phyloP scores from a whole-genome alignment of 2,888 invertebrate species.

The Litoditis marina region DNA sequence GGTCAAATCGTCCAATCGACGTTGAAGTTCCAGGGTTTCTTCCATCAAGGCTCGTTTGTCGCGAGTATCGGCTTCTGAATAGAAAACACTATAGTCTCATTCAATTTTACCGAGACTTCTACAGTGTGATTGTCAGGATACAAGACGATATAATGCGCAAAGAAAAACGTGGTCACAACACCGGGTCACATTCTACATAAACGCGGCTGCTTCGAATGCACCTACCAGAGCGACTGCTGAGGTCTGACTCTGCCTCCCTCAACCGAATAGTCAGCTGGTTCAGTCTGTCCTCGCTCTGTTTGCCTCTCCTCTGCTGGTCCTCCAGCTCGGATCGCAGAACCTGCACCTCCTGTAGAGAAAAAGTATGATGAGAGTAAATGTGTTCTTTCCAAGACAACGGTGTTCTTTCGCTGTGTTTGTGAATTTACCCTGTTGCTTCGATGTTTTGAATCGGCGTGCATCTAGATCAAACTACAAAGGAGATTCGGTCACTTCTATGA shows the following conservation, averaged over 20 bases:
- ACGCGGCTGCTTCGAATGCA: no score
- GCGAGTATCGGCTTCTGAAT: constrained; percentile 24
- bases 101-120: constrained; percentile 9
- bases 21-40: constrained; percentile 42
- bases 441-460: no score
- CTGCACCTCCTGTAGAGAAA: constrained; percentile 17
- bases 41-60: constrained; percentile 39
- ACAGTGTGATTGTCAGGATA: no score
- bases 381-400: no score
- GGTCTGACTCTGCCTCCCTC: constrained; percentile 19
- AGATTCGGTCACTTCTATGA: no score
- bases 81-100: neutral
- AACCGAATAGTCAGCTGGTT: constrained; percentile 16
- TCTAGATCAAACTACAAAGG: no score
- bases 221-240: constrained; percentile 22
- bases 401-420: no score
- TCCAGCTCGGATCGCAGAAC: constrained; percentile 15
- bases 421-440: no score
- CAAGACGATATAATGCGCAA: no score
- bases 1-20: constrained; percentile 43
- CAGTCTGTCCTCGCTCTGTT: constrained; percentile 17
- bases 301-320: constrained; percentile 16
- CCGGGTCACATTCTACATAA: no score
- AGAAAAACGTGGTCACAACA: no score
- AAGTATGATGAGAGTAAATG: no score